Percentiles rank a stretch among this genome's conserved stretches.
Evolutionary conservation across 2,113 vertebrate species (phyloP).

Genomic region (Lipotes vexillifer): DNA sequence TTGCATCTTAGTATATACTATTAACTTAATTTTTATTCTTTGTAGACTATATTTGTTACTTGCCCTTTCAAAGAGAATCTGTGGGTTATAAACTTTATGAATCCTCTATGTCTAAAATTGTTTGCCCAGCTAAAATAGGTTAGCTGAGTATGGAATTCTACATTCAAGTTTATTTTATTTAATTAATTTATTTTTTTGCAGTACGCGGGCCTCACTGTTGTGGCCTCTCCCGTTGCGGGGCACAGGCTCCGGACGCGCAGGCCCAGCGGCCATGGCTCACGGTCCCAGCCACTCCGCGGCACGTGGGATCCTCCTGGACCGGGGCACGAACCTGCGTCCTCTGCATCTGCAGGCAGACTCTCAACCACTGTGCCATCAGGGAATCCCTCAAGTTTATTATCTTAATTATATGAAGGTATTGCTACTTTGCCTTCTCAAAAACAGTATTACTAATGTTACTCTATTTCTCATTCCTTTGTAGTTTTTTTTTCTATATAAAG

Average conservation of each 20-base stretch:
- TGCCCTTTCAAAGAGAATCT: neutral
- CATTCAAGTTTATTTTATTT: neutral
- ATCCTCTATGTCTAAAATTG: neutral
- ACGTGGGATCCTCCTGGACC: too few relatives aligned
- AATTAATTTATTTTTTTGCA: too few relatives aligned
- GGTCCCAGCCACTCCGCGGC: too few relatives aligned
- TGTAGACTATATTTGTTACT: neutral
- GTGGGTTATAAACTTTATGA: neutral
- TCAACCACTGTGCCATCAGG: too few relatives aligned
- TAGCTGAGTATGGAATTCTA: neutral
- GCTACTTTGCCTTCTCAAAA: neutral
- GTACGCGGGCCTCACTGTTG: too few relatives aligned
- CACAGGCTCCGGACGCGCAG: too few relatives aligned
- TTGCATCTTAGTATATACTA: neutral
- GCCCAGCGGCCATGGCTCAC: too few relatives aligned
- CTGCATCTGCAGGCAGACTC: too few relatives aligned
- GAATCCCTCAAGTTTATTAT: neutral
- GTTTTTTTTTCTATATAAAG: neutral
- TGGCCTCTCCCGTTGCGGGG: too few relatives aligned
- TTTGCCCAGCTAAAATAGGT: neutral
- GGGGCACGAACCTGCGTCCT: too few relatives aligned
- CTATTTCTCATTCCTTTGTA: neutral
- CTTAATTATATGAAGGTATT: neutral
- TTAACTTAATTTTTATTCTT: neutral
- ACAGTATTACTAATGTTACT: neutral